Conservation (phyloP, 2,113 vertebrate genomes). For the Sprattus sprattus region DNA sequence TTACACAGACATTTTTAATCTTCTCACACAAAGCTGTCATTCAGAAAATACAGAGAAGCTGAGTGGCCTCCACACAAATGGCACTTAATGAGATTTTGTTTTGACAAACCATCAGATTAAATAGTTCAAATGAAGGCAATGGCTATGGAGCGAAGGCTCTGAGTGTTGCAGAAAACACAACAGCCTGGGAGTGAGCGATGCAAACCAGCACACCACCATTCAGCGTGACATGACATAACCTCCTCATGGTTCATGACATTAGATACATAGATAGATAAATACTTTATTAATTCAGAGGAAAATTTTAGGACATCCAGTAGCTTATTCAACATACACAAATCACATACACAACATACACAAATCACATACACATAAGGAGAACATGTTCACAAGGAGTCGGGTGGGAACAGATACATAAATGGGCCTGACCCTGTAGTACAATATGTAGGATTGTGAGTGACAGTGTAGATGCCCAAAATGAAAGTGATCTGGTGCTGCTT, state of each 20-base stretch:
- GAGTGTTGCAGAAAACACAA: background rate
- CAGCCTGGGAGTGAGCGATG: background rate
- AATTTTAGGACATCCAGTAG: too few relatives aligned
- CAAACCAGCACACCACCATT: background rate
- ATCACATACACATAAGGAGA: too few relatives aligned
- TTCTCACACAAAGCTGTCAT: slow-evolving; percentile 3
- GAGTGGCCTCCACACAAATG: slow-evolving; percentile 3
- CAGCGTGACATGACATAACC: background rate
- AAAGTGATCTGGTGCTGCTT: too few relatives aligned
- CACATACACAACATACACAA: too few relatives aligned
- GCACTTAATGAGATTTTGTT: slow-evolving; percentile 26
- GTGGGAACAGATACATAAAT: too few relatives aligned
- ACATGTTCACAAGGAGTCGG: too few relatives aligned
- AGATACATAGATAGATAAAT: too few relatives aligned
- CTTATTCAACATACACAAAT: too few relatives aligned
- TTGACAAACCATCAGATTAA: slow-evolving; percentile 28
- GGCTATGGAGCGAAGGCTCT: background rate
- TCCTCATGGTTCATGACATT: background rate
- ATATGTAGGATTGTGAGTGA: too few relatives aligned
- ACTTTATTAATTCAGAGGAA: too few relatives aligned
- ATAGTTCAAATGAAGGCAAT: slow-evolving; percentile 10
- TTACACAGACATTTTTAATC: background rate
- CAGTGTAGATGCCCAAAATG: too few relatives aligned
- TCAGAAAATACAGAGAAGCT: background rate
- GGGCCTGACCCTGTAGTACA: too few relatives aligned